Conservation (phyloP, 2,113 vertebrate species). For the Willisornis vidua region DNA sequence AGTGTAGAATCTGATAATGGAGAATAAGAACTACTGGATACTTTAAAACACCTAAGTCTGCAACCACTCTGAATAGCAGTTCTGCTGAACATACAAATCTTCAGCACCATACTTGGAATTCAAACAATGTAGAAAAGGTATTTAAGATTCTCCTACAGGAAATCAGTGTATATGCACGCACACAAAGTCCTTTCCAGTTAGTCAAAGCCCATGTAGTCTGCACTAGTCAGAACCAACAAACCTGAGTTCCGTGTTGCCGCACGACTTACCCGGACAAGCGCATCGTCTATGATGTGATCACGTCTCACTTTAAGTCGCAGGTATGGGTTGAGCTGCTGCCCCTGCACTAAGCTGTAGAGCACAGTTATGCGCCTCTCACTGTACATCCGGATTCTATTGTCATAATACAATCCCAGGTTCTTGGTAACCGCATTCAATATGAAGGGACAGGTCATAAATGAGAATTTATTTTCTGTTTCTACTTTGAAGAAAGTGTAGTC, state of each 20-base stretch:
- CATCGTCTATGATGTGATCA: conserved; percentile 98
- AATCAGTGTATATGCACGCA: neutral
- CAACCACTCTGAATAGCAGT: neutral
- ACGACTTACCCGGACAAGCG: conserved; percentile 92
- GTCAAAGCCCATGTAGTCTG: neutral
- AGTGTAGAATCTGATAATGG: neutral
- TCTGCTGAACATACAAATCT: neutral
- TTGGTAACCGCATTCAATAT: conserved; percentile 96
- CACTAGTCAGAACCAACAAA: neutral
- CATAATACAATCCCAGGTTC: conserved; percentile 96
- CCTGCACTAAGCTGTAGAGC: conserved; percentile 96
- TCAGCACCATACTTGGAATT: neutral
- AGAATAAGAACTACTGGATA: neutral
- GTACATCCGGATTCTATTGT: conserved; percentile 99
- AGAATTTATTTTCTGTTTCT: conserved; percentile 97
- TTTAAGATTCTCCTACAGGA: neutral
- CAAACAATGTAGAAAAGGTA: neutral
- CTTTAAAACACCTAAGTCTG: neutral
- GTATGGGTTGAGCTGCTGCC: conserved; percentile 93
- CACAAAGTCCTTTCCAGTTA: neutral
- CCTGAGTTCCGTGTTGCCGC: rapidly evolving
- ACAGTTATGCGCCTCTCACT: conserved; percentile 96
- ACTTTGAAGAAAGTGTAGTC: conserved; percentile 99
- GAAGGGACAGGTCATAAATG: conserved; percentile 98
- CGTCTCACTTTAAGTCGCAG: conserved; percentile 94